A percentile compares a stretch with the other conserved stretches of the same genome.
These are phyloP conservation scores for Gobius niger DNA, from an alignment of 2,113 vertebrate species.

Conservation along the genomic window DNA sequence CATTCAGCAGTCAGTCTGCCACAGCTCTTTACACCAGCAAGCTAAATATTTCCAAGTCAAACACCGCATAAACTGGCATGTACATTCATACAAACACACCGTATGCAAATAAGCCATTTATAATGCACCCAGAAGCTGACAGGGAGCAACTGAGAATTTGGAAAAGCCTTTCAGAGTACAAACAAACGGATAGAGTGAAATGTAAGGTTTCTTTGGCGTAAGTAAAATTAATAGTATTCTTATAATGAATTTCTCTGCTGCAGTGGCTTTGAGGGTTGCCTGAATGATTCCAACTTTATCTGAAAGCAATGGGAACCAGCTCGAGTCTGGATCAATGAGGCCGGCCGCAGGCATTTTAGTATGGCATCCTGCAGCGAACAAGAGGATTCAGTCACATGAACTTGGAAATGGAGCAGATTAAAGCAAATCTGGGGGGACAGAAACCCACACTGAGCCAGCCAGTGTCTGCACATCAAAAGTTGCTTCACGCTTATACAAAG, in stretches of 20 bases:
- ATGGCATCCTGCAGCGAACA: conserved; percentile 6
- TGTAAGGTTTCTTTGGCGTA: neutral
- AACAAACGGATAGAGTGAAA: neutral
- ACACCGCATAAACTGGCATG: conserved; percentile 34
- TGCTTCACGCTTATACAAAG: neutral
- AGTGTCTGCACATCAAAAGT: conserved; percentile 7
- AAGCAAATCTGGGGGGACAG: conserved; percentile 13
- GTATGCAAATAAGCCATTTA: conserved; percentile 48
- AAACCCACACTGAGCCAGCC: conserved; percentile 4
- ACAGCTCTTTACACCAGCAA: conserved; percentile 28
- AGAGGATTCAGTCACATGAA: conserved; percentile 33
- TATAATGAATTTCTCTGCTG: neutral
- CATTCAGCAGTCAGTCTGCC: conserved; percentile 27
- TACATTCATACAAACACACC: conserved; percentile 40
- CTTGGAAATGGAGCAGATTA: conserved; percentile 21
- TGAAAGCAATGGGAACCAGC: conserved; percentile 12
- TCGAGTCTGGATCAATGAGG: conserved; percentile 16
- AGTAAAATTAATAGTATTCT: neutral
- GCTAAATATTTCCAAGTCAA: conserved; percentile 43
- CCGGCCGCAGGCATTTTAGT: conserved; percentile 31
- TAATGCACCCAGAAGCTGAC: conserved; percentile 38
- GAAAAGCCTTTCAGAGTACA: neutral
- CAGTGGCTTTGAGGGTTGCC: neutral
- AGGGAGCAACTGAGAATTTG: conserved; percentile 1
- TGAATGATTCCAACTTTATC: conserved; percentile 14